Conservation (phyloP, 2,113 vertebrate genomes). For the Bothrops jararaca region DNA sequence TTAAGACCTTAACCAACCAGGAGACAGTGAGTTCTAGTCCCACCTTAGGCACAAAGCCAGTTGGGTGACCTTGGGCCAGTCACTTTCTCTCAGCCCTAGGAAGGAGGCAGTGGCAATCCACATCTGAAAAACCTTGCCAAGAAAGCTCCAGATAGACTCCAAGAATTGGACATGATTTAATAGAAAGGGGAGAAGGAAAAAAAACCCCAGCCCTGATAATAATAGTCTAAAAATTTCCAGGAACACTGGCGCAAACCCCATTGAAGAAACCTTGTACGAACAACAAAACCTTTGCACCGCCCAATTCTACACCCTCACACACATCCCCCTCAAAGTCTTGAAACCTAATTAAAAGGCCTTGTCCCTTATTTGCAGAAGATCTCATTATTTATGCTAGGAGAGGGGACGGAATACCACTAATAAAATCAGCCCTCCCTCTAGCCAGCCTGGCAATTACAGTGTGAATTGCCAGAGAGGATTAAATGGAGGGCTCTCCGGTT, state of each 20-base stretch:
- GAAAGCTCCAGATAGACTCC: background rate
- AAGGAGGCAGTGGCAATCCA: background rate
- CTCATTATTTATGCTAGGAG: conserved; percentile 59
- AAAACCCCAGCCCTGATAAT: background rate
- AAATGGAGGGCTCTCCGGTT: conserved; percentile 83
- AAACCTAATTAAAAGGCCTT: conserved; percentile 72
- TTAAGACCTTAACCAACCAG: background rate
- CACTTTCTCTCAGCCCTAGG: background rate
- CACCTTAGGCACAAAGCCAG: background rate
- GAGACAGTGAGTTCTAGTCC: background rate
- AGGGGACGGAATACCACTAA: conserved; percentile 65
- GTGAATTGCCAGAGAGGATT: conserved; percentile 87
- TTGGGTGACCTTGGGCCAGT: background rate
- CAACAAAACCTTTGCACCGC: conserved; percentile 46
- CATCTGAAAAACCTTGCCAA: background rate
- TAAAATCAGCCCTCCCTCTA: conserved; percentile 67
- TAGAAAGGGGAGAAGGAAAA: background rate
- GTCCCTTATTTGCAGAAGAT: conserved; percentile 71
- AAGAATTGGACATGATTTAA: background rate
- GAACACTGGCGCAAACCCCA: background rate
- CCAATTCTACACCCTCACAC: conserved; percentile 22
- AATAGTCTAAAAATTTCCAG: background rate
- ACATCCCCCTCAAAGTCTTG: conserved; percentile 53
- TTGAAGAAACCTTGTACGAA: background rate
- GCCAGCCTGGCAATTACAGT: conserved; percentile 83